phyloP scores from a whole-genome alignment of 2,888 invertebrate species.

The Drosophila leonis region DNA sequence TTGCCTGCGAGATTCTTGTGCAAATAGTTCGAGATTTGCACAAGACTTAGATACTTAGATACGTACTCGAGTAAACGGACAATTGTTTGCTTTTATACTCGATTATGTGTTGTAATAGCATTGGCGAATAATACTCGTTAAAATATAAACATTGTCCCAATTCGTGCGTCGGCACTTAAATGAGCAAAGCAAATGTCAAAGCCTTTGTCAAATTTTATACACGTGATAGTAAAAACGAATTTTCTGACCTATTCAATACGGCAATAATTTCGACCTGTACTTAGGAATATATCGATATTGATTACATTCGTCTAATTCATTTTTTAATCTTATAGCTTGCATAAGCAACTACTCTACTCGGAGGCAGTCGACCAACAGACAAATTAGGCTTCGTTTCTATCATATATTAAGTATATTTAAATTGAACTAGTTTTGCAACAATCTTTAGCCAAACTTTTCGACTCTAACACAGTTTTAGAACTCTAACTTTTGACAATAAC shows the following conservation, averaged over 20 bases:
- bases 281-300: too few species aligned
- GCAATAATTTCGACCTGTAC: neutral
- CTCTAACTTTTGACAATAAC: too few species aligned
- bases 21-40: conserved; percentile 47
- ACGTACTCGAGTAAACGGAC: conserved; percentile 7
- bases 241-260: neutral
- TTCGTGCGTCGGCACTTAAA: neutral
- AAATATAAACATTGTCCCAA: neutral
- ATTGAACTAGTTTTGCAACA: too few species aligned
- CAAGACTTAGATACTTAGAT: conserved; percentile 15
- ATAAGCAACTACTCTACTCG: too few species aligned
- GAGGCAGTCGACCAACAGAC: too few species aligned
- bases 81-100: conserved; percentile 4
- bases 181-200: neutral
- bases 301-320: too few species aligned
- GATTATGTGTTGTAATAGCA: conserved; percentile 1
- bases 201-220: too few species aligned
- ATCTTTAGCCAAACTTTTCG: too few species aligned
- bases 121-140: neutral
- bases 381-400: too few species aligned
- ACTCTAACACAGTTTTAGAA: too few species aligned
- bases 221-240: neutral
- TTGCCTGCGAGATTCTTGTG: conserved; percentile 39
- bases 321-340: too few species aligned
- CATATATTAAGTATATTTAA: too few species aligned